These are phyloP conservation scores for Chalcis sispes DNA, from an alignment of 2,888 invertebrate species.

Conservation along the genomic window DNA sequence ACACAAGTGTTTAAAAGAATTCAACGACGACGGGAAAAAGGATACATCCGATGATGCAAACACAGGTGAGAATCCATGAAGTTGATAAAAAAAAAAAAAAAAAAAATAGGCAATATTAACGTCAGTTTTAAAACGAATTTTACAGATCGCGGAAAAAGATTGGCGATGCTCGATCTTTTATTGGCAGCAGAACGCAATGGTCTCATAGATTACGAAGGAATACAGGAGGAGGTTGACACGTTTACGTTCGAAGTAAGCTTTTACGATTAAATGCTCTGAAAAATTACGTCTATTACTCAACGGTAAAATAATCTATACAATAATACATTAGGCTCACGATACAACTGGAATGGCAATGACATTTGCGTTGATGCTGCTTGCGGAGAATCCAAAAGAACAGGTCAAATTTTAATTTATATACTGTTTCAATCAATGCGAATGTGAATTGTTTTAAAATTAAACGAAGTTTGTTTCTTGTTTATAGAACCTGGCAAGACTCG, in stretches of 20 bases:
- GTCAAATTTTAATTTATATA: constrained; percentile 47
- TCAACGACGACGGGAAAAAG: no score
- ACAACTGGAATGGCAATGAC: constrained; percentile 79
- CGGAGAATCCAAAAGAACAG: constrained; percentile 75
- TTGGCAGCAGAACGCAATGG: constrained; percentile 64
- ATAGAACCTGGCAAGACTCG: constrained; percentile 61
- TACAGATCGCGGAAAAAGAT: constrained; percentile 58
- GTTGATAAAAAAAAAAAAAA: no score
- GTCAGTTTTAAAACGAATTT: no score
- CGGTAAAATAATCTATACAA: neutral
- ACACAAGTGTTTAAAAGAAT: no score
- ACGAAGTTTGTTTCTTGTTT: neutral
- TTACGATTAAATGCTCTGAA: no score
- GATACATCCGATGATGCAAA: neutral
- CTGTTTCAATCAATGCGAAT: no score
- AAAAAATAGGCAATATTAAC: no score
- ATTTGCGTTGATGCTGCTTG: constrained; percentile 78
- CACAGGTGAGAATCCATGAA: no score
- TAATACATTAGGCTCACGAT: constrained; percentile 79
- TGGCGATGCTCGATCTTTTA: constrained; percentile 70
- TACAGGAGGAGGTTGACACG: constrained; percentile 72
- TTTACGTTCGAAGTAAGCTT: constrained; percentile 65
- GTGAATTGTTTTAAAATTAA: no score
- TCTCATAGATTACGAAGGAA: constrained; percentile 65
- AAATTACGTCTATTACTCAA: neutral